Evolutionary conservation across 1,140 invertebrate species (phyloP), one percentile per base, ranked within the genome.

Genomic region (Episyrphus balteatus): DNA sequence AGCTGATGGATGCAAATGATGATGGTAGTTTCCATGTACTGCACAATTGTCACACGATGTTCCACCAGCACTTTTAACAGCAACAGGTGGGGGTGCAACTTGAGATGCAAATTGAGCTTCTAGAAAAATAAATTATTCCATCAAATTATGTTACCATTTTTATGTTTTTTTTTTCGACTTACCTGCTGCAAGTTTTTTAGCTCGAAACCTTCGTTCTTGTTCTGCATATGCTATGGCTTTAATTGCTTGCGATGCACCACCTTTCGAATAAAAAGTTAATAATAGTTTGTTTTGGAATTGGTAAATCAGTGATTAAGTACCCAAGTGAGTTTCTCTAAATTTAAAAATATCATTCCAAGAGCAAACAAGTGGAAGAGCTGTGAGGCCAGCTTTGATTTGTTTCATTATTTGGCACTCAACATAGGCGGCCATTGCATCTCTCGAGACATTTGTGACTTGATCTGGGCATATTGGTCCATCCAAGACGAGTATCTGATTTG

Each of bases 381-480:
- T 46, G 1, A 68, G 42, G 2, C 56, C 59, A 1, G 55, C 51
- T 47, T 73, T 75, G 37, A 78, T 77, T 53, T 78, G 69, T 14
- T 75, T 75, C 67, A 83, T 73, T 56, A 83, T 80, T 74, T 90
- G 83, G 61, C 87, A 91, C 70, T 92, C 89, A 34, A 87, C 86
- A 68, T 86, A 86, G 17, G 89, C 89, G n/a, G 89, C 79, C 49
- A 91, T 76, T 5, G 86, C 86, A 69, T 93, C 88, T 39, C 84
- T 72, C 7, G 86, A 86, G 1, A 92, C 80, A 46, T 77, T 78
- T 2, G 81, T 78, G 1, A 90, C 82, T 65, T 78, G 79, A 62
- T 90, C 86, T 1, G 84, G 84, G 66, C 88, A 87, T 33, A 87
- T 77, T 5, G 86, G 84, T 5, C 76, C 81, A 42, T 85, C 80